Evolutionary conservation across 2,797 vertebrate species (phyloP), one percentile per base, ranked within the genome.

Genomic region (Macropodus opercularis): DNA sequence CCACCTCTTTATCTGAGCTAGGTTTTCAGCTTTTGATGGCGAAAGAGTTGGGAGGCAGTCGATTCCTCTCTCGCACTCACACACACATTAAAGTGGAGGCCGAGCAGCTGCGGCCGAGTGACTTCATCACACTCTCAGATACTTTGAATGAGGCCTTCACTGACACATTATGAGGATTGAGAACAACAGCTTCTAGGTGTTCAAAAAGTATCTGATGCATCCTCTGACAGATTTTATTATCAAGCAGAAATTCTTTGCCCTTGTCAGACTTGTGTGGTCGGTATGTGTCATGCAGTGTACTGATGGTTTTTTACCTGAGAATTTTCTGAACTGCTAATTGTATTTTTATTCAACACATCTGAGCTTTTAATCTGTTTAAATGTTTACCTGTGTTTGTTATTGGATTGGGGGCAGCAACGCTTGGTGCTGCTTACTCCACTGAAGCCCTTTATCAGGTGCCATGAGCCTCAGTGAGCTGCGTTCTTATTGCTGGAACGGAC

Each of bases 351-450:
- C n/a, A 23, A 27, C 54, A 62, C 68, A 14, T 62, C 52, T 57
- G 57, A 85, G 69, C 75, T 58, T 48, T 63, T 85, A 83, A 86
- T 87, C 85, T 78, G 53, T 80, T 80, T 79, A 79, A 81, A 79
- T 73, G 77, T 80, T 81, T 48, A 81, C 81, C 74, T 83, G 73
- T 51, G 8, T 70, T 62, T 75, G 51, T 54, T 52, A 70, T 15
- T 53, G 81, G 85, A 84, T 68, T 79, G 81, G 63, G 48, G 55
- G 54, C 53, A 10, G 60, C 6, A 4, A 5, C 22, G 72, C 69
- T 67, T 27, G 4, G 40, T 46, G 63, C 40, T 24, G 53, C 72
- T 79, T 32, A 29, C 40, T 36, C 50, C 1, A 38, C 71, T 49
- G 46, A 67, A 75, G 72, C 77, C 60, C 49, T 55, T 75, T 59